These are phyloP conservation scores for Augochlorella aurata DNA, from an alignment of 2,888 invertebrate species.

Conservation along the genomic window DNA sequence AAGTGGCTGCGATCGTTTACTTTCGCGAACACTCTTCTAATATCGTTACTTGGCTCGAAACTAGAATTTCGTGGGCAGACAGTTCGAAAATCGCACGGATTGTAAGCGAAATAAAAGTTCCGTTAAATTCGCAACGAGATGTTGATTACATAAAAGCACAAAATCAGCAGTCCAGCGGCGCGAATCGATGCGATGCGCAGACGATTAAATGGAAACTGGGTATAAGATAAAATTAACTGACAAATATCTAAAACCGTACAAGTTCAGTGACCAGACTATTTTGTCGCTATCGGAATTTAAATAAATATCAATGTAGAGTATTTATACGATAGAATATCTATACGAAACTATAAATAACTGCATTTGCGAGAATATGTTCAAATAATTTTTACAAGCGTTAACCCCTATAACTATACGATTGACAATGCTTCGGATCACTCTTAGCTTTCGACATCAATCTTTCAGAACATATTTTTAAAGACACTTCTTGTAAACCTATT, in stretches of 20 bases:
- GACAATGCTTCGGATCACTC: too few species aligned
- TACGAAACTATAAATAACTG: background rate
- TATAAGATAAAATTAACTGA: background rate
- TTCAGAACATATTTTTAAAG: too few species aligned
- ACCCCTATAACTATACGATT: too few species aligned
- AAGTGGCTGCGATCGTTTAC: too few species aligned
- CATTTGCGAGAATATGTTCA: background rate
- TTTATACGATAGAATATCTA: too few species aligned
- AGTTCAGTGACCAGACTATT: too few species aligned
- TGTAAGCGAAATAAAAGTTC: background rate
- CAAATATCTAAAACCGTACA: background rate
- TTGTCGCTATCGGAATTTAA: too few species aligned
- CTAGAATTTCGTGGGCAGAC: background rate
- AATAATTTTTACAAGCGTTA: background rate
- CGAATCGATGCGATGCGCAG: background rate
- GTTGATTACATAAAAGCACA: background rate
- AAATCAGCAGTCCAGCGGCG: background rate
- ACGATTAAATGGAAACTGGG: background rate
- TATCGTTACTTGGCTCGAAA: too few species aligned
- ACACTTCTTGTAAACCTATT: too few species aligned
- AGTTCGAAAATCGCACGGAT: background rate
- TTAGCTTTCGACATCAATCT: too few species aligned
- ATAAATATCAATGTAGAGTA: too few species aligned
- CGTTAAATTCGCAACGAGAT: background rate
- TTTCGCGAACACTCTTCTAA: too few species aligned